phyloP scores from a whole-genome alignment of 2,888 invertebrate species.

The Ecliptopera silaceata region DNA sequence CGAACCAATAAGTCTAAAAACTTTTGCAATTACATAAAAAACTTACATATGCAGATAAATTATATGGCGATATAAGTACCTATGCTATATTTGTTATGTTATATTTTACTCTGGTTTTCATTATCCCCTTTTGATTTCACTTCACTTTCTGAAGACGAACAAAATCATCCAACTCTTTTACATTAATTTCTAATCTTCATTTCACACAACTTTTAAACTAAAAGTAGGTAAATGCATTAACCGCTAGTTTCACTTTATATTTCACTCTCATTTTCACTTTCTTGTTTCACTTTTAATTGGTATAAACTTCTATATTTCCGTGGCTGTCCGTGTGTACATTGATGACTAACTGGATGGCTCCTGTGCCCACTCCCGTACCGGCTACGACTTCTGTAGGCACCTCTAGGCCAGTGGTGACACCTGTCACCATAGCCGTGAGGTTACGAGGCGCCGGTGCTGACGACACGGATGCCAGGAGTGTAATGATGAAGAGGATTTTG shows the following conservation, averaged over 20 bases:
- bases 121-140: not conserved
- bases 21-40: too few species aligned
- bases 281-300: conserved; percentile 47
- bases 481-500: conserved; percentile 45
- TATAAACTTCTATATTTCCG: conserved; percentile 72
- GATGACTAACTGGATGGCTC: conserved; percentile 69
- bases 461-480: conserved; percentile 46
- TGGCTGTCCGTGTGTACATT: conserved; percentile 72
- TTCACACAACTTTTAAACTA: conserved; percentile 5
- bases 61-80: too few species aligned
- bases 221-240: conserved; percentile 12
- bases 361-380: conserved; percentile 58
- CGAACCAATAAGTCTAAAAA: too few species aligned
- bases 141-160: conserved; percentile 8
- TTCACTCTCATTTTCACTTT: not conserved
- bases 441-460: conserved; percentile 56
- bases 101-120: not conserved
- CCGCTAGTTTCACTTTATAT: not conserved
- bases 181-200: not conserved
- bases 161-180: not conserved
- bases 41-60: too few species aligned
- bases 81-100: too few species aligned
- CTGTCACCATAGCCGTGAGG: conserved; percentile 54
- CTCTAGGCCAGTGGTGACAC: conserved; percentile 69
- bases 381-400: conserved; percentile 64